Base-by-base conservation (phyloP, 2,888 invertebrate genomes). In the Lochmaea crataegi region DNA sequence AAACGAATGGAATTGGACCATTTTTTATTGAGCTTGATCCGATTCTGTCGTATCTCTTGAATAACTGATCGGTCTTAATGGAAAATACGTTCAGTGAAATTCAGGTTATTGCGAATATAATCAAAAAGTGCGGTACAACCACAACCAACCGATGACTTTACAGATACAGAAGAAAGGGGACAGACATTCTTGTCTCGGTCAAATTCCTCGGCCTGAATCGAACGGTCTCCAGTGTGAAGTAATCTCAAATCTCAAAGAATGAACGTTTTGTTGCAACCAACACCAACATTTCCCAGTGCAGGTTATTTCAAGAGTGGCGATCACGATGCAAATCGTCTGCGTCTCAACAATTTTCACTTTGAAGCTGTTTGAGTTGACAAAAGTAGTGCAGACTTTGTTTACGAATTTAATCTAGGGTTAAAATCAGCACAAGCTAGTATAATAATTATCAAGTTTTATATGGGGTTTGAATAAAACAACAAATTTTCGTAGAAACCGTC, bases 121-220 rank as follows among this genome's bases (percentile, higher is more conserved):
- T 68, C 48, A 69, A 69, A 69, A 69, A 64, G 32, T 69, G 63
- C 64, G 53, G 53, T 64, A 64, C 56, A 69, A 69, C 69, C 45
- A 53, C 53, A 32, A 58, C 58, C 32, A 63, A 18, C 61, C 42
- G 64, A 69, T 69, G 45, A 41, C 64, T 69, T 41, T 26, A 56
- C 14, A 63, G 69, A 69, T 69, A 64, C 56, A 69, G 69, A 60
- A 53, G 63, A 69, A 69, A 69, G 69, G 64, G 69, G 57, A 69
- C 72, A 32, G 66, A 42, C 67, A 72, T 72, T 72, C 66, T 72
- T 61, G 61, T 63, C 63, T 66, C 72, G 72, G 67, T 56, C 66
- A 66, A 63, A 72, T 66, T 72, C 72, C 67, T 58, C 45, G 61
- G 63, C 72, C 61, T 67, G 67, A 72, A 72, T 67, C 67, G 66